Percentiles rank a stretch among this genome's conserved stretches.
These are phyloP conservation scores for Prionchulus punctatus DNA, from an alignment of 2,888 invertebrate genomes.

Conservation along the genomic window DNA sequence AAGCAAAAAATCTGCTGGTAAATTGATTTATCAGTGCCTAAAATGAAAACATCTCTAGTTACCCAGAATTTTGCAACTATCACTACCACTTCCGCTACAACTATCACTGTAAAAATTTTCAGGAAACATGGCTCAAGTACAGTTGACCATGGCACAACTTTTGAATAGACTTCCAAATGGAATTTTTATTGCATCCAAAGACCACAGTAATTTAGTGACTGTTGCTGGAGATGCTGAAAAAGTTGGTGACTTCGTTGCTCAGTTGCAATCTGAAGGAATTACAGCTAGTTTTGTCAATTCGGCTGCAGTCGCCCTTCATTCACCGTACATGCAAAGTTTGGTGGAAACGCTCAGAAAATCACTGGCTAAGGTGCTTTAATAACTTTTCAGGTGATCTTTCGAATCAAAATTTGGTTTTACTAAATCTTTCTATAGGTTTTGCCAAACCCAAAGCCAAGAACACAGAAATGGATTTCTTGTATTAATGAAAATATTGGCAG, in stretches of 20 bases:
- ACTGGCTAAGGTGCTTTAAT: neutral
- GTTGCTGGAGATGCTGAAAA: constrained; percentile 64
- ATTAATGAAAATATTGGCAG: constrained; percentile 66
- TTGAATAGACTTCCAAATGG: constrained; percentile 53
- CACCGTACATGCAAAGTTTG: constrained; percentile 67
- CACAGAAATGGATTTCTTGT: constrained; percentile 71
- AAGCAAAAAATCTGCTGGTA: constrained; percentile 46
- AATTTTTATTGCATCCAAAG: constrained; percentile 73
- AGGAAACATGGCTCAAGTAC: constrained; percentile 64
- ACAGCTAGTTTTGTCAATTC: constrained; percentile 70
- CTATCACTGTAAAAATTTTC: no score
- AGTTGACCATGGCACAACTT: constrained; percentile 61
- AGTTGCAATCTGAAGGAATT: constrained; percentile 47
- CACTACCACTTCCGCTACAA: no score
- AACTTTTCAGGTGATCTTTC: no score
- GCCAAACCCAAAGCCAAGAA: constrained; percentile 36
- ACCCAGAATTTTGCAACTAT: no score
- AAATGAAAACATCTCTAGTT: no score
- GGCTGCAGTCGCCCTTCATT: constrained; percentile 77
- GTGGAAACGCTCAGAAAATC: constrained; percentile 52
- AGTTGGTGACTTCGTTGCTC: constrained; percentile 39
- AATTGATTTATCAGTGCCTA: no score
- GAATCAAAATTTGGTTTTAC: no score
- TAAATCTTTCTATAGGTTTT: constrained; percentile 15
- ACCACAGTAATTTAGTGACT: constrained; percentile 74